Conservation (phyloP, 2,888 invertebrate genomes). For the Junonia oenone region DNA sequence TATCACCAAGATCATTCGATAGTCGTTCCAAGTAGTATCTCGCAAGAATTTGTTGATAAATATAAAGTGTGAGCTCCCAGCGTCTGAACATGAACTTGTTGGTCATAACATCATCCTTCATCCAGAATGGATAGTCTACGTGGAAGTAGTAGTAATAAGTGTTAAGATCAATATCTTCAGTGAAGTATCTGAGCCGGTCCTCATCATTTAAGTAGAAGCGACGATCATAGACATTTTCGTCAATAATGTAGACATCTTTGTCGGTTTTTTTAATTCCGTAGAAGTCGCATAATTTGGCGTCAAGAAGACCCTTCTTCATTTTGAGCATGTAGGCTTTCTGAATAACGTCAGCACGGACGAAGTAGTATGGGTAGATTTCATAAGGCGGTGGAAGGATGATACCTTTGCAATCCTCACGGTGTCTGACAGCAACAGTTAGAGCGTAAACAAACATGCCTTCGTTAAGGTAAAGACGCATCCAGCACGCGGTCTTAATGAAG, state of each 20-base stretch:
- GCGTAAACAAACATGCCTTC: conserved; percentile 80
- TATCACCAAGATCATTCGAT: conserved; percentile 63
- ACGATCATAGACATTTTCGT: conserved; percentile 82
- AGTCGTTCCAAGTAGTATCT: conserved; percentile 78
- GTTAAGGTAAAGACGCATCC: conserved; percentile 74
- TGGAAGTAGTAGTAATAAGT: conserved; percentile 82
- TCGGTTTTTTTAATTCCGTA: conserved; percentile 71
- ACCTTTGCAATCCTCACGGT: conserved; percentile 71
- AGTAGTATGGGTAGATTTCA: conserved; percentile 83
- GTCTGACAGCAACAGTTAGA: conserved; percentile 73
- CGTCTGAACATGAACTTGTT: conserved; percentile 58
- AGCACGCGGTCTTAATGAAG: conserved; percentile 72
- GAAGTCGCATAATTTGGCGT: conserved; percentile 71
- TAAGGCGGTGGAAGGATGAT: conserved; percentile 78
- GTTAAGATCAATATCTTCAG: conserved; percentile 83
- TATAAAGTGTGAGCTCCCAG: conserved; percentile 78
- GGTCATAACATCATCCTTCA: conserved; percentile 68
- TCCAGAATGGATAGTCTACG: conserved; percentile 82
- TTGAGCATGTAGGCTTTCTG: conserved; percentile 75
- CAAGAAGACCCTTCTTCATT: conserved; percentile 66
- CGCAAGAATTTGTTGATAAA: conserved; percentile 83
- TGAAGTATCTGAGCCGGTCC: conserved; percentile 81
- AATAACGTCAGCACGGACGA: conserved; percentile 83
- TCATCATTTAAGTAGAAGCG: conserved; percentile 75
- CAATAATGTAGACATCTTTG: conserved; percentile 80